Conservation (phyloP, 2,888 invertebrate species). For the Rhodophaea formosa region DNA sequence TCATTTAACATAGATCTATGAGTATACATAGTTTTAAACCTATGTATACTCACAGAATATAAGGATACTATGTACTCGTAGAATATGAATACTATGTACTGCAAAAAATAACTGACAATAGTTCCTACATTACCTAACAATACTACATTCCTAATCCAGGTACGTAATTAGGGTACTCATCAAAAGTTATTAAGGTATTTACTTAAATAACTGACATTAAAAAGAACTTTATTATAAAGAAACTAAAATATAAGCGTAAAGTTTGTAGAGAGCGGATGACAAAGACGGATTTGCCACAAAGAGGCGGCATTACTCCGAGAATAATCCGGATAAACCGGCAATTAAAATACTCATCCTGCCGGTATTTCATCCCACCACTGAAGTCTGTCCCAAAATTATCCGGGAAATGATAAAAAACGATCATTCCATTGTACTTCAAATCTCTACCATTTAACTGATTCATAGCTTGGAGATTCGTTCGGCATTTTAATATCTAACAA, state of each 20-base stretch:
- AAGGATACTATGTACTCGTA: too few species aligned
- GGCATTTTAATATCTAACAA: too few species aligned
- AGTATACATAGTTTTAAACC: too few species aligned
- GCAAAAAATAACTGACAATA: too few species aligned
- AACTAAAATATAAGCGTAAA: constrained; percentile 22
- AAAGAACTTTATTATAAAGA: not conserved
- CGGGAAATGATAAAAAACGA: not conserved
- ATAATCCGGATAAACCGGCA: constrained; percentile 63
- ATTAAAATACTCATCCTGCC: constrained; percentile 65
- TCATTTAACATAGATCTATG: too few species aligned
- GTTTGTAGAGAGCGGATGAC: constrained; percentile 41
- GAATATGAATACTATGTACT: too few species aligned
- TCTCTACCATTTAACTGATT: not conserved
- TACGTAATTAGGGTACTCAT: not conserved
- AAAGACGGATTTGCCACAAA: constrained; percentile 55
- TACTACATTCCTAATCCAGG: not conserved
- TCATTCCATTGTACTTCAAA: constrained; percentile 3
- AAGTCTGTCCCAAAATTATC: not conserved
- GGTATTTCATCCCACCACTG: constrained; percentile 41
- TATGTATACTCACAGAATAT: too few species aligned
- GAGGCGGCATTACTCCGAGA: constrained; percentile 45
- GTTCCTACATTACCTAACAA: too few species aligned
- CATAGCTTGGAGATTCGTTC: not conserved
- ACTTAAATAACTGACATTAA: too few species aligned
- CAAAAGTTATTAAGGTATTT: not conserved